A percentile compares a stretch with the other conserved stretches of the same genome.
phyloP scores from a whole-genome alignment of 2,797 vertebrate species.

The Leptodactylus fallax region DNA sequence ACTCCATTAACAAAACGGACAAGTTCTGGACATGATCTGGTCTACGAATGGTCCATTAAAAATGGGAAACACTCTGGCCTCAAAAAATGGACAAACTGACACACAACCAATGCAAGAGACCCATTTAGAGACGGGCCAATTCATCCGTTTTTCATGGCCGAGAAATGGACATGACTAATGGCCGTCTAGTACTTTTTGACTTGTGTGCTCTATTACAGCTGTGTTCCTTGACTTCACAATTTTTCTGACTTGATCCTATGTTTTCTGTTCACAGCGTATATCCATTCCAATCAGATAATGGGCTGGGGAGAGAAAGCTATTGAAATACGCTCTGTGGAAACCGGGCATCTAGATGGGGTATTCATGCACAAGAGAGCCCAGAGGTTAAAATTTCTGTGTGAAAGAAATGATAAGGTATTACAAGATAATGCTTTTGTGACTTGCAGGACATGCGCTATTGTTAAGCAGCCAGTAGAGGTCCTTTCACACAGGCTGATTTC shows the following conservation, averaged over 20 bases:
- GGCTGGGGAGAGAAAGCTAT: slow-evolving; percentile 99
- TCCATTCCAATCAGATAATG: slow-evolving; percentile 99
- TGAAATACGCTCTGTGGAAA: slow-evolving; percentile 99
- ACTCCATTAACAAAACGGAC: too few species aligned
- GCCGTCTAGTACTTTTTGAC: neutral
- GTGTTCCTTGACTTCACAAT: neutral
- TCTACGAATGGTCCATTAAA: too few species aligned
- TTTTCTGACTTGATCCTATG: neutral
- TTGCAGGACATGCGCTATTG: too few species aligned
- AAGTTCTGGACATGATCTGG: too few species aligned
- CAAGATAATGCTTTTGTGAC: neutral
- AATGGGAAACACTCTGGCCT: too few species aligned
- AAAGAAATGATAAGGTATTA: slow-evolving; percentile 97
- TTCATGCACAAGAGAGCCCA: slow-evolving; percentile 99
- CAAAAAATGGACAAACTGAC: too few species aligned
- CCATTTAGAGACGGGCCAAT: too few species aligned
- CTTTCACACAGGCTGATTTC: too few species aligned
- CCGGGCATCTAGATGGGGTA: slow-evolving; percentile 98
- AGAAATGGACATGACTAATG: neutral
- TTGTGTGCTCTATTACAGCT: neutral
- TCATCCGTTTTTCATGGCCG: too few species aligned
- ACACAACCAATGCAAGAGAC: too few species aligned
- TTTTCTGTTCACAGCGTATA: slow-evolving; percentile 89
- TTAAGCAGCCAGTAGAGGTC: too few species aligned
- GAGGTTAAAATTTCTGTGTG: slow-evolving; percentile 98